Conservation (phyloP, 92 coral and sea anemone genomes). For the Paramuricea clavata region DNA sequence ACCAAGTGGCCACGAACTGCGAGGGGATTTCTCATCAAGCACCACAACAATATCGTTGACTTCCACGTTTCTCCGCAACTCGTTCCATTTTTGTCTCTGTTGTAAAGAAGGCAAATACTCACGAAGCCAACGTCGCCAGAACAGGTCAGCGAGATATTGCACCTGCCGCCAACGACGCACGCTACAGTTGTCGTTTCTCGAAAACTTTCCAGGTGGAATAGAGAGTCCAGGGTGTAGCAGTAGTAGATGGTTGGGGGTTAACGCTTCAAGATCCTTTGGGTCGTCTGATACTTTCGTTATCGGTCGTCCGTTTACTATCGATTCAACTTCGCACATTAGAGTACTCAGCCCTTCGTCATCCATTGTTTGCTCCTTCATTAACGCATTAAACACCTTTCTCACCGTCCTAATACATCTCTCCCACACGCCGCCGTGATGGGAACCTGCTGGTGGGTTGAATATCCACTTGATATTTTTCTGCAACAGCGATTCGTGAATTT, state of each 20-base stretch:
- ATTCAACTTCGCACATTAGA: too few species aligned
- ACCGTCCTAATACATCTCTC: too few species aligned
- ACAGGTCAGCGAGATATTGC: conserved; percentile 54
- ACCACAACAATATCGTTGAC: conserved; percentile 66
- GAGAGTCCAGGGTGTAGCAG: too few species aligned
- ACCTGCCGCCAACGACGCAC: conserved; percentile 53
- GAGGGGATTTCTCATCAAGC: conserved; percentile 53
- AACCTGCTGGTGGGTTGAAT: conserved; percentile 58
- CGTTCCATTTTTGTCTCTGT: conserved; percentile 61
- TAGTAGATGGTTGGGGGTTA: too few species aligned
- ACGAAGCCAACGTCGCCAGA: conserved; percentile 65
- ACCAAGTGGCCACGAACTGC: conserved; percentile 60
- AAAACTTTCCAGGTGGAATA: too few species aligned
- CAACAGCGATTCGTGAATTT: conserved; percentile 14
- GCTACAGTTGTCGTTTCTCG: too few species aligned
- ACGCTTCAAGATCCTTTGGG: too few species aligned
- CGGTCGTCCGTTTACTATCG: too few species aligned
- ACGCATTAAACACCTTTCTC: conserved; percentile 65
- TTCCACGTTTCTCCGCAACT: too few species aligned
- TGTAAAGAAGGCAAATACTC: too few species aligned
- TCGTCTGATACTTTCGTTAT: too few species aligned
- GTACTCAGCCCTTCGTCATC: conserved; percentile 76
- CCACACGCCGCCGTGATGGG: conserved; percentile 34
- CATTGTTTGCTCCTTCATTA: conserved; percentile 60
- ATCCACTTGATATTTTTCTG: too few species aligned